Conservation (phyloP, 2,797 vertebrate species). For the Petrocephalus schoutedeni region DNA sequence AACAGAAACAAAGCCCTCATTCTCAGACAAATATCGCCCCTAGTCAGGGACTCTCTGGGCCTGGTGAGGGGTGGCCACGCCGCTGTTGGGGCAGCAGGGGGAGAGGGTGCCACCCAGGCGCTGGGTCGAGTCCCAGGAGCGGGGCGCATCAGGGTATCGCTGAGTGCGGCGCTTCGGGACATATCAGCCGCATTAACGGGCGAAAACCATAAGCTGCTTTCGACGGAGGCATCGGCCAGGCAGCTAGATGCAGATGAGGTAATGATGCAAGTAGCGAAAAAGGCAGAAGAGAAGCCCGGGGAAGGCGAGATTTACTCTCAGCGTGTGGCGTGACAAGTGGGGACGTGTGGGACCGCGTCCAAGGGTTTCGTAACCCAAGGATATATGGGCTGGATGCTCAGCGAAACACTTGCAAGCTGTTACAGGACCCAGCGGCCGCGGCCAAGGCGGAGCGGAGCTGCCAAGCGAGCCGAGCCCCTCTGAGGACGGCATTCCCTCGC, state of each 20-base stretch:
- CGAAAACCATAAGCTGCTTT: background rate
- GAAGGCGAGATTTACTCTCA: background rate
- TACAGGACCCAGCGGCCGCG: background rate
- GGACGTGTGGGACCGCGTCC: background rate
- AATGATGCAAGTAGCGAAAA: background rate
- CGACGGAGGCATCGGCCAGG: background rate
- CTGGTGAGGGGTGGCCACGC: background rate
- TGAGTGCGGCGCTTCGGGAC: background rate
- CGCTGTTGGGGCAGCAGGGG: background rate
- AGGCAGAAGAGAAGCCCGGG: background rate
- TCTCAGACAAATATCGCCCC: background rate
- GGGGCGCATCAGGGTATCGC: background rate
- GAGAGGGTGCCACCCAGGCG: background rate
- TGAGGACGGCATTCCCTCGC: background rate
- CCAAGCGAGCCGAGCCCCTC: background rate
- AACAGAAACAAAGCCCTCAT: background rate
- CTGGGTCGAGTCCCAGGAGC: background rate
- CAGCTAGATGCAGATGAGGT: background rate
- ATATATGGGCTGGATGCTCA: background rate
- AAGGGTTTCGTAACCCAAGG: background rate
- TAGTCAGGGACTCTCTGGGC: background rate
- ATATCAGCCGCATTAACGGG: background rate
- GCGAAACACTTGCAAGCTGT: background rate
- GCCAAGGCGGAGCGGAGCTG: background rate
- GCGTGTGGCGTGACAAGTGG: slow-evolving; percentile 1